Evolutionary conservation across 2,888 invertebrate species (phyloP).

Genomic region (Drosophila kokeensis): DNA sequence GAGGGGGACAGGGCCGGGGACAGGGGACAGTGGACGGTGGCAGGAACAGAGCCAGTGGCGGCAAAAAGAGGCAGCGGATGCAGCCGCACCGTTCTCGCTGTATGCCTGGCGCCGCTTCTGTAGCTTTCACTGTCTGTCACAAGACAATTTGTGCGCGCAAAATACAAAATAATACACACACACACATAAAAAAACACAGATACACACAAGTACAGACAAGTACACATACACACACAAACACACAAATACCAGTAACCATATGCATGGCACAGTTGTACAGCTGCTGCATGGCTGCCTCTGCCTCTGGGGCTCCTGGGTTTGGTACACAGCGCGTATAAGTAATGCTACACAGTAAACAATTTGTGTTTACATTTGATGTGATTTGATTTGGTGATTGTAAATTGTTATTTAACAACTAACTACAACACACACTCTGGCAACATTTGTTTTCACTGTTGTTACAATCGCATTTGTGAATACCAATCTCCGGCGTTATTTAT

Average conservation of each 20-base stretch:
- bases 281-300: constrained; percentile 65
- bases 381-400: background rate
- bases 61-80: constrained; percentile 26
- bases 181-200: constrained; percentile 8
- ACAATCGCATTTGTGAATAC: background rate
- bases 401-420: background rate
- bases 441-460: background rate
- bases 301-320: constrained; percentile 62
- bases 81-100: constrained; percentile 42
- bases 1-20: background rate
- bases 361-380: background rate
- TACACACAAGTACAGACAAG: constrained; percentile 2
- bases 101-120: constrained; percentile 69
- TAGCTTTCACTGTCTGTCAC: constrained; percentile 81
- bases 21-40: background rate
- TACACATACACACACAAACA: constrained; percentile 7
- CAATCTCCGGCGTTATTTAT: background rate
- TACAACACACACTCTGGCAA: background rate
- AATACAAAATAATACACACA: constrained; percentile 79
- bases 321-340: constrained; percentile 71
- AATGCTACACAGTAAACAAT: constrained; percentile 45
- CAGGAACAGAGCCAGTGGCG: background rate
- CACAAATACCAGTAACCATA: constrained; percentile 66
- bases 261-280: constrained; percentile 73
- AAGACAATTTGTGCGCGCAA: constrained; percentile 81